Evolutionary conservation across 2,797 vertebrate genomes (phyloP).

Genomic region (Fringilla coelebs): DNA sequence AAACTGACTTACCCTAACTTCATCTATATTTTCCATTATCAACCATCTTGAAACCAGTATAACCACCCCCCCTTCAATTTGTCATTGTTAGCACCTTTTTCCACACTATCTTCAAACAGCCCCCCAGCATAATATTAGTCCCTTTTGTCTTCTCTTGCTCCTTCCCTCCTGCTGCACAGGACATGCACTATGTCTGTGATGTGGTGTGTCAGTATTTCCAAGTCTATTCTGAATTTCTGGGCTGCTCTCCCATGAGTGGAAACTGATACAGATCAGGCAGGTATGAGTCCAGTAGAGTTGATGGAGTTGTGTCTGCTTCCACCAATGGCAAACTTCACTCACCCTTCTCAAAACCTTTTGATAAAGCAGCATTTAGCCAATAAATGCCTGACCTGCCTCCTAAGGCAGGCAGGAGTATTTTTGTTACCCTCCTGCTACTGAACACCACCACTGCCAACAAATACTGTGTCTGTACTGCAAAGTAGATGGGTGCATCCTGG

Average conservation of each 20-base stretch:
- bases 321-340: background rate
- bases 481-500: accelerated
- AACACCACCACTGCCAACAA: background rate
- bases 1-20: background rate
- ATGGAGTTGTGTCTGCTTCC: background rate
- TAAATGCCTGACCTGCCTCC: background rate
- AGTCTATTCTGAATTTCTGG: background rate
- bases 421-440: background rate
- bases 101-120: background rate
- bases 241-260: background rate
- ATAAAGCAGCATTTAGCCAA: background rate
- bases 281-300: background rate
- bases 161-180: background rate
- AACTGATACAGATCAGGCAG: background rate
- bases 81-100: background rate
- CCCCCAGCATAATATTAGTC: background rate
- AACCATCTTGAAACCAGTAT: background rate
- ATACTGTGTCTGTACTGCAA: background rate
- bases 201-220: background rate
- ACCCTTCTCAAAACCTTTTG: background rate
- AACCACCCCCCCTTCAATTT: background rate
- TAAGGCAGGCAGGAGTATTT: background rate
- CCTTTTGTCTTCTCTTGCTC: background rate
- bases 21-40: background rate
- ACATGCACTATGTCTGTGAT: background rate